Evolutionary conservation across 2,888 invertebrate genomes (phyloP).

Genomic region (Branchinecta sandiegonensis): DNA sequence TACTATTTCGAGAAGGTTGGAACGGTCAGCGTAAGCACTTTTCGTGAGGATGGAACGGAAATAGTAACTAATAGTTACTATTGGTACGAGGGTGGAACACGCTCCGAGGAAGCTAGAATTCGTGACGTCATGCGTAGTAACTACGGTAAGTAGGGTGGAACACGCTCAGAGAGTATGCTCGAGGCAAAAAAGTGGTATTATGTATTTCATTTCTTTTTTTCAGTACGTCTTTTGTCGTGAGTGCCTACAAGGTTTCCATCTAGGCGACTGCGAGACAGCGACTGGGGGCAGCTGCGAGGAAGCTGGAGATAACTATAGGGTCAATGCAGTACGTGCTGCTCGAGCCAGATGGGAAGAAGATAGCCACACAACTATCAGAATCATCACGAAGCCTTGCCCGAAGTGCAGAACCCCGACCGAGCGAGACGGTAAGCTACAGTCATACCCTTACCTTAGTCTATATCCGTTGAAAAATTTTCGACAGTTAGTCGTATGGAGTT

Average conservation of each 20-base stretch:
- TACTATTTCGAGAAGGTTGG: too few species aligned
- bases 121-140: too few species aligned
- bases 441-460: too few species aligned
- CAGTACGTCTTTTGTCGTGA: constrained; percentile 63
- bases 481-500: too few species aligned
- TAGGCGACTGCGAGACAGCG: constrained; percentile 46
- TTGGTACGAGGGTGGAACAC: too few species aligned
- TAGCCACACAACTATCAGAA: constrained; percentile 52
- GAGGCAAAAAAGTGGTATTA: neutral
- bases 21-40: too few species aligned
- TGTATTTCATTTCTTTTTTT: constrained; percentile 30
- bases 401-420: constrained; percentile 69
- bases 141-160: too few species aligned
- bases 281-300: constrained; percentile 17
- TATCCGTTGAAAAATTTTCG: too few species aligned
- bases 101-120: too few species aligned
- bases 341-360: constrained; percentile 63
- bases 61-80: too few species aligned
- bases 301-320: constrained; percentile 37
- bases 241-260: constrained; percentile 60
- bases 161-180: too few species aligned
- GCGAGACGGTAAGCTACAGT: constrained; percentile 45
- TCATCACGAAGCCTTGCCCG: constrained; percentile 67
- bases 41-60: too few species aligned
- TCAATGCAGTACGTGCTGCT: constrained; percentile 45